These are phyloP conservation scores for Hippoglossus hippoglossus DNA, from an alignment of 2,797 vertebrate genomes.

Conservation along the genomic window DNA sequence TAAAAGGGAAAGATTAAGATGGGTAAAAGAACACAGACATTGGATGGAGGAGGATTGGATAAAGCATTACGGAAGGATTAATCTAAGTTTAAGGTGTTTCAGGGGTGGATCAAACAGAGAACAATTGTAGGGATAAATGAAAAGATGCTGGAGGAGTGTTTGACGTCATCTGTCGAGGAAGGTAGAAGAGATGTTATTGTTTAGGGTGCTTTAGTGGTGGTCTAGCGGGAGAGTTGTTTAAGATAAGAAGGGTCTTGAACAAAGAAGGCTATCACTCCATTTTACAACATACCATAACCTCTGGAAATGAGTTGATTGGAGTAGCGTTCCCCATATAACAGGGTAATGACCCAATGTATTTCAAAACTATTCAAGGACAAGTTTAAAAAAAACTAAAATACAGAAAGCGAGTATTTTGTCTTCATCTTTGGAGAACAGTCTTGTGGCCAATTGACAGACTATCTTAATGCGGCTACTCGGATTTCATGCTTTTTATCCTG, in stretches of 20 bases:
- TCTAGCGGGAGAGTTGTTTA: neutral
- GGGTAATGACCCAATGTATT: neutral
- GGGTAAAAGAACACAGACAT: neutral
- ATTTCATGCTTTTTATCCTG: constrained; percentile 9
- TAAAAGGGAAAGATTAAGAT: constrained; percentile 22
- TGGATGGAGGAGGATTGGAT: neutral
- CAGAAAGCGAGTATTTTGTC: neutral
- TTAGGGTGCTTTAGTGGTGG: constrained; percentile 4
- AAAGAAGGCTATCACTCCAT: constrained; percentile 15
- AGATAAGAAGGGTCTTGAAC: constrained; percentile 6
- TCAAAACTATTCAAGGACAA: neutral
- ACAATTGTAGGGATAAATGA: constrained; percentile 2
- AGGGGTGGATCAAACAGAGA: neutral
- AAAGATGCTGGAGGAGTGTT: constrained; percentile 1
- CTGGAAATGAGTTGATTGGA: constrained; percentile 1
- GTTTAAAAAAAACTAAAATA: neutral
- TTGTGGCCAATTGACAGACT: neutral
- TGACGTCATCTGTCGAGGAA: neutral
- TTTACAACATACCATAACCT: constrained; percentile 9
- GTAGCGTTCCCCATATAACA: neutral
- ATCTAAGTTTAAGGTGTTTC: constrained; percentile 1
- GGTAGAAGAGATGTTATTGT: neutral
- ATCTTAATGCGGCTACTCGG: constrained; percentile 6
- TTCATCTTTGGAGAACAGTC: neutral
- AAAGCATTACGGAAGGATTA: constrained; percentile 4